phyloP scores from a whole-genome alignment of 35 echinoderm and acorn worm genomes.

The Lytechinus pictus region DNA sequence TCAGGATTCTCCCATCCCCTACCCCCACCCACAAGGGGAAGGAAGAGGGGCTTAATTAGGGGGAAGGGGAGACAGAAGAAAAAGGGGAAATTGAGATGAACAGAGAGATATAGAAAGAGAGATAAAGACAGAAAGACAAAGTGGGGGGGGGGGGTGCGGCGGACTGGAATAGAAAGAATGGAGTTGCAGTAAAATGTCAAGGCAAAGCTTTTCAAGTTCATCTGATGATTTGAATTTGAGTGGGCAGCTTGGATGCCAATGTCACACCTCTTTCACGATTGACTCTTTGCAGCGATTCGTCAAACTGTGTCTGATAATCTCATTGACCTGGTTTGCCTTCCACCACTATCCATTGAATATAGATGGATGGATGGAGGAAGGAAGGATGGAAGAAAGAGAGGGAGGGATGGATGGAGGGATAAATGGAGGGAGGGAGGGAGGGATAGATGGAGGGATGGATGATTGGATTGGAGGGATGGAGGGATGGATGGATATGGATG shows the following conservation, averaged over 20 bases:
- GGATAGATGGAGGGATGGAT: background rate
- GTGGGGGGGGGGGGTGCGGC: background rate
- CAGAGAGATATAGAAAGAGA: background rate
- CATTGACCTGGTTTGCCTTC: background rate
- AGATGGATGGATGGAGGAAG: background rate
- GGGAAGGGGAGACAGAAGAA: background rate
- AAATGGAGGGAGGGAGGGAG: background rate
- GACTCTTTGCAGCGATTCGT: conserved; percentile 6
- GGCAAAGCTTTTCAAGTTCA: background rate
- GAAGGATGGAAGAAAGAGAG: background rate
- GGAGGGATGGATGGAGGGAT: background rate
- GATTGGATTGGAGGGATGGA: background rate
- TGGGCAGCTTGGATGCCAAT: conserved; percentile 21
- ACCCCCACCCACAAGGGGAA: too few relatives aligned
- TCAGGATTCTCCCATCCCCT: too few relatives aligned
- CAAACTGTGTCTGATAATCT: background rate
- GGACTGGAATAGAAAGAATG: background rate
- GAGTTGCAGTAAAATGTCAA: background rate
- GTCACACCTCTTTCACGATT: conserved; percentile 23
- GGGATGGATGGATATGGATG: background rate
- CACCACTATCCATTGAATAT: background rate
- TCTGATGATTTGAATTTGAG: background rate
- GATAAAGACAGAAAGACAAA: background rate
- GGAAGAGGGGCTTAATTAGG: too few relatives aligned
- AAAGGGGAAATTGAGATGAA: background rate